Evolutionary conservation across 2,113 vertebrate genomes (phyloP).

Genomic region (Brachyhypopomus gauderio): DNA sequence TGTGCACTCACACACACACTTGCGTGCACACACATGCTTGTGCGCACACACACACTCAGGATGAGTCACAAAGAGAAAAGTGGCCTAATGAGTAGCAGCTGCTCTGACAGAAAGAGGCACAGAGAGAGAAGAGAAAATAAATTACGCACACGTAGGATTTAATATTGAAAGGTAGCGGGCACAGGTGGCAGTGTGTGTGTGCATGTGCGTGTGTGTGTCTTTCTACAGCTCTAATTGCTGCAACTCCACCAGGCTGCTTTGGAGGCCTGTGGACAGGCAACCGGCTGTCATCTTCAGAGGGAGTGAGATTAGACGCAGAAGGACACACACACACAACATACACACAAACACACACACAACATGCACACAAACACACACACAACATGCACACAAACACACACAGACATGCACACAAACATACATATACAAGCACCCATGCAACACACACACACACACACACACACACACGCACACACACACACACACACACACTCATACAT

Average conservation of each 20-base stretch:
- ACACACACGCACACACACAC: background rate
- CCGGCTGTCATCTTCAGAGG: conserved; percentile 38
- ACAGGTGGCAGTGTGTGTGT: conserved; percentile 37
- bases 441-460: conserved; percentile 20
- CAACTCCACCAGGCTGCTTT: conserved; percentile 13
- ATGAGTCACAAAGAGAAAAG: conserved; percentile 46
- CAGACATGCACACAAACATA: conserved; percentile 10
- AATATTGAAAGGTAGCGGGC: conserved; percentile 31
- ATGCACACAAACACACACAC: background rate
- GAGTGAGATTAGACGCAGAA: background rate
- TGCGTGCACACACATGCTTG: background rate
- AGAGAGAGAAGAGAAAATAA: conserved; percentile 31
- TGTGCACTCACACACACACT: background rate
- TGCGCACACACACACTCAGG: background rate
- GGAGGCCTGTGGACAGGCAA: background rate
- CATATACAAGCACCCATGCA: background rate
- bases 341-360: conserved; percentile 18
- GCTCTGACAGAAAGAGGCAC: conserved; percentile 18
- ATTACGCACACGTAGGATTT: conserved; percentile 44
- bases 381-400: conserved; percentile 10
- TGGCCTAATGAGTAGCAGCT: conserved; percentile 47
- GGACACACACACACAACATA: background rate
- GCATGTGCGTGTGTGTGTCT: background rate
- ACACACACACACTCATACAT: conserved; percentile 4
- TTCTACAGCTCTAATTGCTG: conserved; percentile 32